Conservation (phyloP, 2,113 vertebrate genomes). For the Marmota monax region DNA sequence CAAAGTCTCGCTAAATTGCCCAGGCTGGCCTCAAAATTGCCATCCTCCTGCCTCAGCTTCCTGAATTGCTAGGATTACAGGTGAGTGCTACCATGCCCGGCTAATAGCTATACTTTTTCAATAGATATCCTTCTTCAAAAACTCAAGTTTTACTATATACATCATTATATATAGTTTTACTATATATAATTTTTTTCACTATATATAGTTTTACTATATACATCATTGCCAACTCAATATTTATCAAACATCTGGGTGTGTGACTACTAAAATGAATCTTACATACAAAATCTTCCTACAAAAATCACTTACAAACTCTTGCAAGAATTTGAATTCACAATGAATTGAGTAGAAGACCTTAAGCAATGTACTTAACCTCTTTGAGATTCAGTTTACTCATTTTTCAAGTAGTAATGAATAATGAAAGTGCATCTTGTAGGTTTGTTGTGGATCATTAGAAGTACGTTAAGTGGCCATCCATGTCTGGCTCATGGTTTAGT, state of each 20-base stretch:
- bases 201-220: neutral
- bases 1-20: too few species aligned
- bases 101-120: too few species aligned
- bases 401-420: constrained; percentile 20
- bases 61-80: too few species aligned
- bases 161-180: neutral
- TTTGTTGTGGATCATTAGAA: constrained; percentile 6
- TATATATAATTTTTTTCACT: too few species aligned
- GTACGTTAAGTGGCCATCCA: neutral
- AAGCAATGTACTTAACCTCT: constrained; percentile 21
- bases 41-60: too few species aligned
- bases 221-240: neutral
- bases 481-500: neutral
- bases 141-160: neutral
- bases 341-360: neutral
- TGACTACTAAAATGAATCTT: constrained; percentile 13
- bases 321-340: constrained; percentile 35
- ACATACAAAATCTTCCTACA: constrained; percentile 8
- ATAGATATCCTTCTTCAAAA: neutral
- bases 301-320: neutral
- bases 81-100: too few species aligned
- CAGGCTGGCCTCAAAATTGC: too few species aligned
- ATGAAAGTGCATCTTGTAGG: neutral
- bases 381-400: constrained; percentile 40
- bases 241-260: neutral